A percentile compares a stretch with the other conserved stretches of the same genome.
phyloP scores from a whole-genome alignment of 2,888 invertebrate species.

The Thymelicus lineola region DNA sequence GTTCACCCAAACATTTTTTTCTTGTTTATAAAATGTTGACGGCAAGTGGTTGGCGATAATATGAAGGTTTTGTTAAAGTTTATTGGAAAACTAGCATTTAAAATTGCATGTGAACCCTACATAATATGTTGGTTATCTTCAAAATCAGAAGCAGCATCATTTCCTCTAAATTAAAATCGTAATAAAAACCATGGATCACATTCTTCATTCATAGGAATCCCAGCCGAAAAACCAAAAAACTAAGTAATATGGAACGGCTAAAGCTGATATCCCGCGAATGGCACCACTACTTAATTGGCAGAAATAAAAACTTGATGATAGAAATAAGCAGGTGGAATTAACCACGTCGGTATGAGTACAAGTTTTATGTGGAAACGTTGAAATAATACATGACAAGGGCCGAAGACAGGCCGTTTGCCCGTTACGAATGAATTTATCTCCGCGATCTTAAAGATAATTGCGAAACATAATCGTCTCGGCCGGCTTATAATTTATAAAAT shows the following conservation, averaged over 20 bases:
- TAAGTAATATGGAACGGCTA: not conserved
- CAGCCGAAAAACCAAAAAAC: too few species aligned
- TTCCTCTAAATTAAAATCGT: too few species aligned
- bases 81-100: too few species aligned
- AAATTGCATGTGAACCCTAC: too few species aligned
- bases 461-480: conserved; percentile 43
- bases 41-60: too few species aligned
- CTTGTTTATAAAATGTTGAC: too few species aligned
- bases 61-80: too few species aligned
- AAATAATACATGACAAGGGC: conserved; percentile 1
- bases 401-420: conserved; percentile 41
- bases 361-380: not conserved
- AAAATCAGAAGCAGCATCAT: too few species aligned
- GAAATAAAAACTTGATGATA: not conserved
- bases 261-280: not conserved
- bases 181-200: too few species aligned
- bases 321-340: not conserved
- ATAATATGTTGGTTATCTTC: too few species aligned
- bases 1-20: too few species aligned
- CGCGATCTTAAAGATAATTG: conserved; percentile 52
- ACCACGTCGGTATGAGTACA: not conserved
- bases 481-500: conserved; percentile 47
- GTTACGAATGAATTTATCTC: conserved; percentile 47
- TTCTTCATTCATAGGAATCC: too few species aligned
- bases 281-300: not conserved